phyloP scores from a whole-genome alignment of 2,888 invertebrate species.

The Tetranychus piercei region DNA sequence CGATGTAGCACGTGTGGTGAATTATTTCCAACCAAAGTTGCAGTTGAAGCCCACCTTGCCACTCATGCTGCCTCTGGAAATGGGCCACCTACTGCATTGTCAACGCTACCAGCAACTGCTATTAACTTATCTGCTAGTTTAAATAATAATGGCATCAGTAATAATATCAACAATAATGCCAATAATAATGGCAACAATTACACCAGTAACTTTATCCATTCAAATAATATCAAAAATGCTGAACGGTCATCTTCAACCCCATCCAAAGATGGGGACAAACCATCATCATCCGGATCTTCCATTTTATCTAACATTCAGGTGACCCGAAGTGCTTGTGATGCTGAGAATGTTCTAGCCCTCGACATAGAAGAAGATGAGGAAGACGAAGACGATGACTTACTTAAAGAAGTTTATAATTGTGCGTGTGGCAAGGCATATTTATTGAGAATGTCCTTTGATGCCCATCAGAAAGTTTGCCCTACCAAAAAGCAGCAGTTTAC shows the following conservation, averaged over 20 bases:
- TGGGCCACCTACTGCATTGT: not conserved
- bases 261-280: not conserved
- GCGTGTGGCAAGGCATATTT: conserved; percentile 7
- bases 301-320: not conserved
- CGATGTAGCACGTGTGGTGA: conserved; percentile 10
- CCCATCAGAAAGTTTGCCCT: conserved; percentile 5
- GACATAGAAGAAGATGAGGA: conserved; percentile 6
- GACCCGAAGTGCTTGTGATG: not conserved
- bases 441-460: conserved; percentile 6
- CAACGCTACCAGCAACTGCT: not conserved
- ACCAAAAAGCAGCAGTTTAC: not conserved
- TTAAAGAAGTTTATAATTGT: not conserved
- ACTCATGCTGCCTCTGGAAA: conserved; percentile 3
- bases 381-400: conserved; percentile 1
- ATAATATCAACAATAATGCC: not conserved
- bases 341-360: not conserved
- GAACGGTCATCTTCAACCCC: not conserved
- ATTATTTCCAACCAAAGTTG: conserved; percentile 4
- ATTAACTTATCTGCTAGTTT: not conserved
- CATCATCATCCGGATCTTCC: not conserved
- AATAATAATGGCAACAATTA: conserved; percentile 1
- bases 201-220: not conserved
- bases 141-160: not conserved
- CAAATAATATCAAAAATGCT: not conserved
- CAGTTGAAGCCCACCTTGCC: conserved; percentile 9